Evolutionary conservation across 1,140 invertebrate species (phyloP), one percentile per base, ranked within the genome.

Genomic region (Saccostrea glomerata): DNA sequence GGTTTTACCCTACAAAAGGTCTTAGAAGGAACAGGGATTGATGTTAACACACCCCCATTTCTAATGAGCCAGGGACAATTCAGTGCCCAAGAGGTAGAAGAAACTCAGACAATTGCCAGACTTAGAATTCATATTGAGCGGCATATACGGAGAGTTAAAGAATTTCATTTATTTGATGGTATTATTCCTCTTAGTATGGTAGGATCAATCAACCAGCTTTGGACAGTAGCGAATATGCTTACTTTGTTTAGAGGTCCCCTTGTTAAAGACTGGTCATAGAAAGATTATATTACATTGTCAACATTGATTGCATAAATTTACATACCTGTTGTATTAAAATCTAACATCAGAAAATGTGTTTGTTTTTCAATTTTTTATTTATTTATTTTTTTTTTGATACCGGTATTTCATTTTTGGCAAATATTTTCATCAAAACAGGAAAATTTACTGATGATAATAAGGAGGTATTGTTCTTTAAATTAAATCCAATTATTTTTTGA

Each of bases 121-220:
- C 30, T 89, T 1, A 54, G 85, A n/a, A 84, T 86, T 11, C 85
- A 86, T 77, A n/a, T 86, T 86, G 85, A 86, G 66, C 6, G 85
- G 40, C 85, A 86, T 47, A 86, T 86, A 47, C 15, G 40, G 7
- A 63, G 63, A 20, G 85, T 86, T 47, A 73, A 73, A 77, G 85
- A 86, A 63, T 86, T 23, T 17, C 60, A 63, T 30, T 17, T 85
- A 3, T 73, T 73, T 86, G 60, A 86, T 73, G 20, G 60, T 47
- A 23, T 73, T 47, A 73, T 86, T 0, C 85, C 85, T 47, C 54
- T 86, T 54, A 47, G 30, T n/a, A 86, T 86, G 60, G 30, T 73
- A 73, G 85, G 85, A 13, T 47, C 85, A 20, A 73, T 86, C 30
- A 86, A 86, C 60, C 85, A 86, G 58, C 25, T 86, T 55, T 86